Evolutionary conservation across 2,113 vertebrate genomes (phyloP).

Genomic region (Rousettus leschenaultii): DNA sequence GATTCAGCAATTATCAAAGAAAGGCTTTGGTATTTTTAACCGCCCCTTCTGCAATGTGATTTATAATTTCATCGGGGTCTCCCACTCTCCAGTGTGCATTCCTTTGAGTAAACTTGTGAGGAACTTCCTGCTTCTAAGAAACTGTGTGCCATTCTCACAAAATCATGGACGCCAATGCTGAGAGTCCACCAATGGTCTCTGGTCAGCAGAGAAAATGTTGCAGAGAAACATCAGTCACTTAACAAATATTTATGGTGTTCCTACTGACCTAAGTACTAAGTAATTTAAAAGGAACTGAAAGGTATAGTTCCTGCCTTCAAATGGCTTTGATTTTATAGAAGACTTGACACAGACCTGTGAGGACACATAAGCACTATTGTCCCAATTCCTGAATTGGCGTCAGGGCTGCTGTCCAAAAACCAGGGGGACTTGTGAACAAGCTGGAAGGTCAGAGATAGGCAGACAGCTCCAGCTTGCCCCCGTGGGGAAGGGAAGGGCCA

Average conservation of each 20-base stretch:
- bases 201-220: background rate
- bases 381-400: background rate
- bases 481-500: background rate
- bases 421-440: background rate
- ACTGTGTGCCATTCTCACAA: background rate
- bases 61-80: background rate
- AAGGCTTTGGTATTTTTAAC: constrained; percentile 6
- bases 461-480: background rate
- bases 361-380: background rate
- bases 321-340: background rate
- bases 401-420: background rate
- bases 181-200: background rate
- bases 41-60: background rate
- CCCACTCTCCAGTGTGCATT: background rate
- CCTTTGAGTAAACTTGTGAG: background rate
- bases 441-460: background rate
- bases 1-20: background rate
- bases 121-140: background rate
- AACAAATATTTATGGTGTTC: background rate
- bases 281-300: background rate
- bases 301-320: background rate
- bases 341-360: background rate
- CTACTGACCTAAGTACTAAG: background rate
- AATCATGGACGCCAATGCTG: background rate
- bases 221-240: background rate